Evolutionary conservation across 2,113 vertebrate genomes (phyloP).

Genomic region (Acanthisitta chloris): DNA sequence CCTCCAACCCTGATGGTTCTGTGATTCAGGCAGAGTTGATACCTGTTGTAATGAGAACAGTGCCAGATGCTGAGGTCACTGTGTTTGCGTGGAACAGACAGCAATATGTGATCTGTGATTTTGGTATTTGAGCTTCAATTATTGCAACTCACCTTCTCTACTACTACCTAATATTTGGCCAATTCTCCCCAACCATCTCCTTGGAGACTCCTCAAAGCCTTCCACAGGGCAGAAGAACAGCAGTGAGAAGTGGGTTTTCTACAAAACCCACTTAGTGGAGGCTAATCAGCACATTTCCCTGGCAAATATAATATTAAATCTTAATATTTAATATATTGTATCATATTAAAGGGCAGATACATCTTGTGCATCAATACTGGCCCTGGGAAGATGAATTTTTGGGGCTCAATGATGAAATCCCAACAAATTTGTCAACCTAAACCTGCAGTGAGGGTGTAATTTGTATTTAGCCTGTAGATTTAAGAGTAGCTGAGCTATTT

Average conservation of each 20-base stretch:
- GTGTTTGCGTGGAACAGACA: not conserved
- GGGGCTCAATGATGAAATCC: not conserved
- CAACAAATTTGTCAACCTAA: not conserved
- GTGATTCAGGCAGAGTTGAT: not conserved
- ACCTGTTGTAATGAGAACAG: not conserved
- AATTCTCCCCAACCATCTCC: accelerated
- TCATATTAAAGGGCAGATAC: accelerated
- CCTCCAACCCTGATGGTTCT: too few relatives aligned
- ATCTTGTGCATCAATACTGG: not conserved
- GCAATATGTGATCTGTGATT: not conserved
- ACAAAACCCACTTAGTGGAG: not conserved
- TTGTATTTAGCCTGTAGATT: not conserved
- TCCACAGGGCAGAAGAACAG: not conserved
- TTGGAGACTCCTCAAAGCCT: not conserved
- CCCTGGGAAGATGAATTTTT: not conserved
- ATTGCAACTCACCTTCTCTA: not conserved
- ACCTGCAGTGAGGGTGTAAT: not conserved
- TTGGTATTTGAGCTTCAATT: not conserved
- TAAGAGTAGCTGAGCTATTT: not conserved
- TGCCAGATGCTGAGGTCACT: accelerated
- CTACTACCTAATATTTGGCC: accelerated
- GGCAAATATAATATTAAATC: too few relatives aligned
- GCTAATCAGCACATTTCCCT: not conserved
- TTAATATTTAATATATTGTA: too few relatives aligned
- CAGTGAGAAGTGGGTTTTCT: accelerated